Percentiles rank a stretch among this genome's conserved stretches.
phyloP scores from a whole-genome alignment of 2,113 vertebrate genomes.

The Coregonus clupeaformis region DNA sequence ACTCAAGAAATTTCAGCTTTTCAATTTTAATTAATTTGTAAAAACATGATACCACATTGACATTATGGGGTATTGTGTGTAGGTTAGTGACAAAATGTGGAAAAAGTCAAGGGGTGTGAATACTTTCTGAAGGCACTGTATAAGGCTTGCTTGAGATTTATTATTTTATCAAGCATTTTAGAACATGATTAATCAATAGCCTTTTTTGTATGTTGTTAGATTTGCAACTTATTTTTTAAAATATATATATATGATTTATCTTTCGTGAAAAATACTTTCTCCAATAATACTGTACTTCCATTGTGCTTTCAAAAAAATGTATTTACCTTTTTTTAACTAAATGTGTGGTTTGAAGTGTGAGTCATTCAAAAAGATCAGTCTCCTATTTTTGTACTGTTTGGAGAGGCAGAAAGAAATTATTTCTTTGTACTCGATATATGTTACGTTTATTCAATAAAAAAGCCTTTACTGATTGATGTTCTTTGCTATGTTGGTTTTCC shows the following conservation, averaged over 20 bases:
- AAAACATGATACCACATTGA: no score
- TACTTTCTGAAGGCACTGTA: background rate
- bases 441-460: slow-evolving; percentile 60
- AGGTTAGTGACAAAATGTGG: no score
- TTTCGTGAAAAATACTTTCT: background rate
- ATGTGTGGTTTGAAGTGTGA: slow-evolving; percentile 25
- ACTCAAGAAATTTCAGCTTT: no score
- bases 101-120: no score
- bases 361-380: slow-evolving; percentile 26
- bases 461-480: background rate
- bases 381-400: slow-evolving; percentile 50
- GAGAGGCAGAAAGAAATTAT: slow-evolving; percentile 29
- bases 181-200: slow-evolving; percentile 42
- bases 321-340: slow-evolving; percentile 2
- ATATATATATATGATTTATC: slow-evolving; percentile 19
- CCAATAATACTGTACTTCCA: background rate
- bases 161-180: slow-evolving; percentile 30
- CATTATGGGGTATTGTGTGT: no score
- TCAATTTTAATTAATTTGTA: no score
- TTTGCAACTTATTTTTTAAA: slow-evolving; percentile 13
- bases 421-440: slow-evolving; percentile 43
- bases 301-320: slow-evolving; percentile 11
- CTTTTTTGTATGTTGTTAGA: slow-evolving; percentile 32
- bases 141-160: slow-evolving; percentile 34
- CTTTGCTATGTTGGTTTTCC: background rate